Evolutionary conservation across 2,797 vertebrate species (phyloP), one percentile per base, ranked within the genome.

Genomic region (Semotilus atromaculatus): DNA sequence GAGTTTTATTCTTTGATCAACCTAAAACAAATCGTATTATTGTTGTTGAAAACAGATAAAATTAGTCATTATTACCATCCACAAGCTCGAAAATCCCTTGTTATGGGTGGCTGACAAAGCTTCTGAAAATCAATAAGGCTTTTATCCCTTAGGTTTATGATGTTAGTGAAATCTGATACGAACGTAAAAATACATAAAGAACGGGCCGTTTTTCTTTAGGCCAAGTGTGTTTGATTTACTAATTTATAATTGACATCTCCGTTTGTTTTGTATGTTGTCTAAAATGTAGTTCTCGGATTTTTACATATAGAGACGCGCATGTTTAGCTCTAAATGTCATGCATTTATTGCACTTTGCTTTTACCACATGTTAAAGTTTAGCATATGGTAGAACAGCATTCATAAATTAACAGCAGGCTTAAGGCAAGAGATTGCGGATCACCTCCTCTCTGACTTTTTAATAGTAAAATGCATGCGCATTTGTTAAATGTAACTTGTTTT

Each of bases 121-220:
- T 53, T 40, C 58, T 53, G 6, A 67, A 83, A 75, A 67, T 74
- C 71, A 53, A 55, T 66, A 29, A 75, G 29, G 45, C 60, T 73
- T 75, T 80, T 83, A 82, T 51, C 58, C 18, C 13, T 36, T 29
- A 16, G 18, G 45, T 29, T 51, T 66, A 53, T 29, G 71, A 55
- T 67, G 6, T 55, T 31, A 31, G 7, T 43, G 51, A 72, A 43
- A 81, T 60, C 5, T 38, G 48, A 70, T 55, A 68, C 14, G 62
- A 23, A 48, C n/a, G 26, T 19, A 40, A 5, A 62, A 79, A 79
- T 66, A 31, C 72, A 74, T 36, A 58, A 75, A 72, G n/a, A 62
- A 58, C 13, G 3, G 73, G 5, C 5, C 31, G 18, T 62, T 43
- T 43, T 18, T 77, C 53, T 36, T 36, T 7, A 62, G 2, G 23